Evolutionary conservation across 2,113 vertebrate genomes (phyloP).

Genomic region (Anseranas semipalmata): DNA sequence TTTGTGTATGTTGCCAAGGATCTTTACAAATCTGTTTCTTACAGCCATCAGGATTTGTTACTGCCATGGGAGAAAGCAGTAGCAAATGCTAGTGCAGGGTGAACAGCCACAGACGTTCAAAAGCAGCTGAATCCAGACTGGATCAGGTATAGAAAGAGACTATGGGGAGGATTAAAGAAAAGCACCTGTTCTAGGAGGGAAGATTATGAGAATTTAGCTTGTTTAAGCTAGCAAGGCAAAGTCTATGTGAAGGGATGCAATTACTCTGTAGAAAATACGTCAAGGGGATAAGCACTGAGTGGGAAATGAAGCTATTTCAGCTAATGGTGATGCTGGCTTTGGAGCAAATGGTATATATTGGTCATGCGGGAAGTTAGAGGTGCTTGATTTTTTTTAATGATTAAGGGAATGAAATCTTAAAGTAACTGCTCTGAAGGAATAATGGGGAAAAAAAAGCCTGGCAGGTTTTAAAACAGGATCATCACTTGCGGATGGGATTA

Average conservation of each 20-base stretch:
- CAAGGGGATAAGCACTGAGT: not conserved
- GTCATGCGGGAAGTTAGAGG: not conserved
- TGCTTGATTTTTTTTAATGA: not conserved
- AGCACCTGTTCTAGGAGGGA: not conserved
- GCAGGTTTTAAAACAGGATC: not conserved
- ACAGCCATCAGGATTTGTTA: not conserved
- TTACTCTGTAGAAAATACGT: not conserved
- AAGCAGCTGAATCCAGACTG: not conserved
- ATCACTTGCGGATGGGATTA: not conserved
- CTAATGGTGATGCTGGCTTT: not conserved
- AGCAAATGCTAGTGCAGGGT: not conserved
- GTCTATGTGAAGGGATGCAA: not conserved
- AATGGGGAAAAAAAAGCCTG: not conserved
- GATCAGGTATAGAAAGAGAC: not conserved
- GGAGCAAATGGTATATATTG: not conserved
- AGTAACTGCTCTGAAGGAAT: not conserved
- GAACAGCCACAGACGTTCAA: not conserved
- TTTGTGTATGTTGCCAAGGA: not conserved
- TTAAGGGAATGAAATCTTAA: not conserved
- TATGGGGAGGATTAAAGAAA: not conserved
- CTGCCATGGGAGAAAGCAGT: not conserved
- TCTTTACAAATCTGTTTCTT: not conserved
- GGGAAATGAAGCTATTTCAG: not conserved
- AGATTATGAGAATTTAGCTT: not conserved
- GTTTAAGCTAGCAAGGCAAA: slow-evolving; percentile 4